phyloP scores from a whole-genome alignment of 1,140 invertebrate genomes.

The Stenopsyche tienmushanensis region DNA sequence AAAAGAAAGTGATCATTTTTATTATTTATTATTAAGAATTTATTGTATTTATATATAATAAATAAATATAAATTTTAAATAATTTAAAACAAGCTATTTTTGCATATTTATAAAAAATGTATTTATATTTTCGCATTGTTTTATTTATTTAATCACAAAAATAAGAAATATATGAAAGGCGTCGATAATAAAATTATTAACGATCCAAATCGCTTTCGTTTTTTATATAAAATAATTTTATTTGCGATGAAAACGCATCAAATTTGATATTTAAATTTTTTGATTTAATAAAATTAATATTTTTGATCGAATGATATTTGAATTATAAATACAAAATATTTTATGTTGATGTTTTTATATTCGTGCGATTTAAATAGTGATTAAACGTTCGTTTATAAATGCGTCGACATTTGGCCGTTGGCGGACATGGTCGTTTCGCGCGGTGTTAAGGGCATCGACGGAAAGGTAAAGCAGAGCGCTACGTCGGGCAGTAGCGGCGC shows the following conservation, averaged over 20 bases:
- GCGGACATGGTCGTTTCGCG: background rate
- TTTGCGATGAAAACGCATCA: no score
- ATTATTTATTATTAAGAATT: background rate
- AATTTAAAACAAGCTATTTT: background rate
- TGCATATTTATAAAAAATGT: background rate
- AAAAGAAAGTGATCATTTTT: conserved; percentile 57
- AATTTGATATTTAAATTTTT: no score
- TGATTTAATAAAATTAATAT: no score
- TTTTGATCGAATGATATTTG: no score
- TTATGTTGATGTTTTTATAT: no score
- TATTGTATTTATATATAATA: conserved; percentile 2
- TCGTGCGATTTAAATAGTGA: background rate
- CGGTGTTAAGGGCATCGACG: background rate
- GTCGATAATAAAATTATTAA: no score
- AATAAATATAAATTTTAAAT: background rate
- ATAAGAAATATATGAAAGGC: no score
- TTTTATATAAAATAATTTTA: no score
- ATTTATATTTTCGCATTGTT: background rate
- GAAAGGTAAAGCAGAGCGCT: background rate
- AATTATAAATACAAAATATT: no score
- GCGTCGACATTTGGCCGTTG: background rate
- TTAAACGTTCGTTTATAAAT: background rate
- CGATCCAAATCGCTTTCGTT: no score
- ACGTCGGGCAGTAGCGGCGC: background rate
- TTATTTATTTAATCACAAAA: no score